Conservation (phyloP, 1,140 invertebrate genomes). For the Pinna nobilis region DNA sequence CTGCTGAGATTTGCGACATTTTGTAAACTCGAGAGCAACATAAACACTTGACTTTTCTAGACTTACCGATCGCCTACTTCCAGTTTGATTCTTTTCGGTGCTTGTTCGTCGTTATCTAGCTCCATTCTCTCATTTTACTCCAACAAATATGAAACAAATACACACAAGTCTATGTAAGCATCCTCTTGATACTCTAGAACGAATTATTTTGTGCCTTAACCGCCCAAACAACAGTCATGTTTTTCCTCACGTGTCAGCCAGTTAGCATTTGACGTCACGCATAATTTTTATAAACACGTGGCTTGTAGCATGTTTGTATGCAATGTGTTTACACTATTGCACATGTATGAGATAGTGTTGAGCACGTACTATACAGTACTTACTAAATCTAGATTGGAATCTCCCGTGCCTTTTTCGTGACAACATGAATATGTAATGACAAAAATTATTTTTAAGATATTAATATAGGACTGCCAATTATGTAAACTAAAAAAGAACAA, state of each 20-base stretch:
- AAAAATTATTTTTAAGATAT: too few species aligned
- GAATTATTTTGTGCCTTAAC: neutral
- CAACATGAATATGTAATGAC: too few species aligned
- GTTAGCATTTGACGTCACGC: slow-evolving; percentile 31
- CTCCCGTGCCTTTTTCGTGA: too few species aligned
- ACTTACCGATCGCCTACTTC: slow-evolving; percentile 25
- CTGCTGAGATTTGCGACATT: neutral
- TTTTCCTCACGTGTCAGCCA: slow-evolving; percentile 34
- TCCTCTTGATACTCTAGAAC: slow-evolving; percentile 1
- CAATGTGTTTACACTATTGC: too few species aligned
- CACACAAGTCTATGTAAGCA: neutral
- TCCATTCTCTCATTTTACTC: neutral
- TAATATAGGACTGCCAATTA: too few species aligned
- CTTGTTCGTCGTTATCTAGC: neutral
- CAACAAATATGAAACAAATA: neutral
- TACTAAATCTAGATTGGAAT: too few species aligned
- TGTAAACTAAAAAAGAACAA: too few species aligned
- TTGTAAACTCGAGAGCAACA: neutral
- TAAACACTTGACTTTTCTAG: neutral
- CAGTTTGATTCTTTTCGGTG: slow-evolving; percentile 24
- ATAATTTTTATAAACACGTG: slow-evolving; percentile 19
- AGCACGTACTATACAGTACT: too few species aligned
- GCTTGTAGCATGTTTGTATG: neutral
- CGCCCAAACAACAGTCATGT: slow-evolving; percentile 28
- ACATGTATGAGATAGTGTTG: too few species aligned